phyloP scores from a whole-genome alignment of 2,113 vertebrate genomes.

The Eidolon helvum region DNA sequence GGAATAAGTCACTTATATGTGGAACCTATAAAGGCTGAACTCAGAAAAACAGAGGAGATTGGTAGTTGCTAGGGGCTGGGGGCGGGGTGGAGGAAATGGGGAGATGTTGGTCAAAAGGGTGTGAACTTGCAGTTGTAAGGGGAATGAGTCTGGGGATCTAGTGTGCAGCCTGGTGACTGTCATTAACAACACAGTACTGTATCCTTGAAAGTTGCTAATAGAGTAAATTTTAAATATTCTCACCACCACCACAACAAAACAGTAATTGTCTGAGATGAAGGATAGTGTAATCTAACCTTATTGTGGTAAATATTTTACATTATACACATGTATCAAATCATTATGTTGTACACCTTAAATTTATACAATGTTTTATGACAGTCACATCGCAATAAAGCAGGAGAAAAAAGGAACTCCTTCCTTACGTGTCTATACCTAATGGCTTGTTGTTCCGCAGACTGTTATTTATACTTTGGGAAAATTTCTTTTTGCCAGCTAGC shows the following conservation, averaged over 20 bases:
- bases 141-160: background rate
- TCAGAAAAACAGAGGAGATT: background rate
- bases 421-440: background rate
- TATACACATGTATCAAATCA: background rate
- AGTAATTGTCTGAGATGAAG: background rate
- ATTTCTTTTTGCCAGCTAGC: background rate
- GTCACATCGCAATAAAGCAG: background rate
- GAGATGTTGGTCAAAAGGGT: background rate
- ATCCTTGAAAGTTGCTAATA: background rate
- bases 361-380: background rate
- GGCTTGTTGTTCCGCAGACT: background rate
- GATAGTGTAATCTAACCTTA: fast-evolving
- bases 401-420: background rate
- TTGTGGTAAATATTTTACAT: background rate
- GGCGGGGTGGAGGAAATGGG: too few relatives aligned
- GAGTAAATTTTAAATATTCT: too few relatives aligned
- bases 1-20: background rate
- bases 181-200: fast-evolving
- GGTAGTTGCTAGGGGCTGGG: background rate
- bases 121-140: background rate
- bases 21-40: background rate
- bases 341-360: background rate
- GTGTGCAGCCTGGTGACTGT: fast-evolving
- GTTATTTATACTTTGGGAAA: background rate
- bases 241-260: background rate